Percentiles rank a stretch among this genome's conserved stretches.
Evolutionary conservation across 1,140 invertebrate genomes (phyloP).

Genomic region (Diabrotica undecimpunctata): DNA sequence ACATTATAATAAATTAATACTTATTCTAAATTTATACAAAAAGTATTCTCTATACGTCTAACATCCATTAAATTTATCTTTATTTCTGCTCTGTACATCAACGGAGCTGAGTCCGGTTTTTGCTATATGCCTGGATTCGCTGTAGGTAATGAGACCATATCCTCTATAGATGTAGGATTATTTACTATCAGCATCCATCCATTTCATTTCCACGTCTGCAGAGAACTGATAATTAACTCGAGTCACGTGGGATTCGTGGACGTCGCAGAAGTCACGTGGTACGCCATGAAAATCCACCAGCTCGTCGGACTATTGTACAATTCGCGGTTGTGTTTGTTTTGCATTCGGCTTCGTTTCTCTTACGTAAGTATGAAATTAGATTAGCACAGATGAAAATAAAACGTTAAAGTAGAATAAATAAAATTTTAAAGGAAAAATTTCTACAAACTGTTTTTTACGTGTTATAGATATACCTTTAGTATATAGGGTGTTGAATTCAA

Average conservation of each 20-base stretch:
- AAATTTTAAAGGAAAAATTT: no score
- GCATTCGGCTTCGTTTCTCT: not conserved
- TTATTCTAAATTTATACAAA: no score
- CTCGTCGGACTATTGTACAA: not conserved
- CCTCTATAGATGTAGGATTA: not conserved
- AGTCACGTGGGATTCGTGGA: not conserved
- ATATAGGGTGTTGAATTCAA: no score
- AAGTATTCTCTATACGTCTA: no score
- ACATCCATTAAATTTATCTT: no score
- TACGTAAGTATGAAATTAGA: not conserved
- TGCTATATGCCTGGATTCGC: no score
- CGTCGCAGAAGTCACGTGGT: not conserved
- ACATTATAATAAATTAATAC: no score
- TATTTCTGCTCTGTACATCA: no score
- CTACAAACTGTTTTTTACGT: no score
- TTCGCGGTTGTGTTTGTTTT: not conserved
- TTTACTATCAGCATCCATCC: not conserved
- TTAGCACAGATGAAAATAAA: not conserved
- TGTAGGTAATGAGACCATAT: not conserved
- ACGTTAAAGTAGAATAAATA: not conserved
- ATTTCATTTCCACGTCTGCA: conserved; percentile 1
- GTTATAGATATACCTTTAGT: no score
- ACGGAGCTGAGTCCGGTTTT: no score
- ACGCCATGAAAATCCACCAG: not conserved
- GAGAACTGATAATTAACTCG: not conserved